phyloP scores from a whole-genome alignment of 2,797 vertebrate species.

The Pseudopleuronectes americanus region DNA sequence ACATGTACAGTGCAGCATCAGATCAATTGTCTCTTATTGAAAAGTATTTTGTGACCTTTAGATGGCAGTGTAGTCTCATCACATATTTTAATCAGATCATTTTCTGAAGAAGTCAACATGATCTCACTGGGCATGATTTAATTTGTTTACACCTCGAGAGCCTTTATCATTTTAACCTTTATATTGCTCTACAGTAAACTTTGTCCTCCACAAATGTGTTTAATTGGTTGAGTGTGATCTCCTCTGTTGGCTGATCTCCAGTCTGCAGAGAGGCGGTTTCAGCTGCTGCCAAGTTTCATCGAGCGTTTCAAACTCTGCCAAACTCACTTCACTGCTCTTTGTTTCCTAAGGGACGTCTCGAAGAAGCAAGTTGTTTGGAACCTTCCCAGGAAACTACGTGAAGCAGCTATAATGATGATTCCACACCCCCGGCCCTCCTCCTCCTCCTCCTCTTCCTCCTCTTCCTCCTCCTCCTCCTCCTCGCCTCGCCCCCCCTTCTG shows the following conservation, averaged over 20 bases:
- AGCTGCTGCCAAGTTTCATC: constrained; percentile 12
- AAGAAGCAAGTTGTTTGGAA: constrained; percentile 97
- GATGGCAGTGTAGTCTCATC: constrained; percentile 29
- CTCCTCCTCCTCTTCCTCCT: not conserved
- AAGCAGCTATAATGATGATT: constrained; percentile 92
- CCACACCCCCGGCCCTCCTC: constrained; percentile 58
- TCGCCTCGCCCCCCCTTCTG: constrained; percentile 57
- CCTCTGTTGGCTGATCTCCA: constrained; percentile 7
- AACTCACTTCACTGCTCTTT: constrained; percentile 27
- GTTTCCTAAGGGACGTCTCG: constrained; percentile 92
- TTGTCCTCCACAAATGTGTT: not conserved
- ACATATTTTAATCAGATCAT: not conserved
- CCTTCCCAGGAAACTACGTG: constrained; percentile 99
- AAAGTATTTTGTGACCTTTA: constrained; percentile 22
- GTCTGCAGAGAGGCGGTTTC: not conserved
- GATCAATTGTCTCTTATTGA: too few species aligned
- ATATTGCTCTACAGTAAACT: not conserved
- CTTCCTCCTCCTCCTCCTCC: not conserved
- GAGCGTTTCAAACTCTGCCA: not conserved
- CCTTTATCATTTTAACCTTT: not conserved
- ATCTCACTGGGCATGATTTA: too few species aligned
- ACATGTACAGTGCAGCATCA: too few species aligned
- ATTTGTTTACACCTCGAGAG: too few species aligned
- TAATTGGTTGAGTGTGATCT: not conserved
- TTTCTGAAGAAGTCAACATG: too few species aligned